These are phyloP conservation scores for Metopia argyrocephala DNA, from an alignment of 2,888 invertebrate species.

Conservation along the genomic window DNA sequence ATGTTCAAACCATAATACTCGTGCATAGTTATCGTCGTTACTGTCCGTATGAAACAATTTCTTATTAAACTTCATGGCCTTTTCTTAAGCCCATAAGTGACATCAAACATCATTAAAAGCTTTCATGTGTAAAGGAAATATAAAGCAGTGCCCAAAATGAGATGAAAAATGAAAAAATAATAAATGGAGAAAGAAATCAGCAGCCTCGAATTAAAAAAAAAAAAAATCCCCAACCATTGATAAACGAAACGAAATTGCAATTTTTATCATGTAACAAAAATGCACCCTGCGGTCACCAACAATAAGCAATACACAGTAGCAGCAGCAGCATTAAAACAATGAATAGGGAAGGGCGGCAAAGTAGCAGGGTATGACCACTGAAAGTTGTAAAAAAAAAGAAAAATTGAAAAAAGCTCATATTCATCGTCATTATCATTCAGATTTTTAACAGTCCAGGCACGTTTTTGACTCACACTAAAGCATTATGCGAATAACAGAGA, in stretches of 20 bases:
- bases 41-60: background rate
- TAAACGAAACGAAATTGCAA: slow-evolving; percentile 56
- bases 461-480: slow-evolving; percentile 58
- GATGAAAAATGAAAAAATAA: slow-evolving; percentile 2
- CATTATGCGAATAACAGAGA: background rate
- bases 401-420: background rate
- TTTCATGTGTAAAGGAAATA: slow-evolving; percentile 58
- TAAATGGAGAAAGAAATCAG: background rate
- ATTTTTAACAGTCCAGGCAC: slow-evolving; percentile 59
- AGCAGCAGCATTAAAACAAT: slow-evolving; percentile 8
- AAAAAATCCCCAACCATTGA: background rate
- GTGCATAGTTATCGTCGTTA: too few species aligned
- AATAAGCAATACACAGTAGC: slow-evolving; percentile 45
- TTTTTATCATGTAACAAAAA: slow-evolving; percentile 63
- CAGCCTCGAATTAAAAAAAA: background rate
- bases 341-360: background rate
- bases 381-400: slow-evolving; percentile 14
- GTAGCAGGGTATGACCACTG: background rate
- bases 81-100: slow-evolving; percentile 58
- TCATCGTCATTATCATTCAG: slow-evolving; percentile 25
- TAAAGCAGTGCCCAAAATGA: slow-evolving; percentile 3
- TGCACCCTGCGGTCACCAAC: slow-evolving; percentile 63
- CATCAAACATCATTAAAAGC: slow-evolving; percentile 62
- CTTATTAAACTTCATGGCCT: slow-evolving; percentile 17
- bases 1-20: too few species aligned